These are phyloP conservation scores for Protobothrops flavoviridis DNA, from an alignment of 2,113 vertebrate species.

Conservation along the genomic window DNA sequence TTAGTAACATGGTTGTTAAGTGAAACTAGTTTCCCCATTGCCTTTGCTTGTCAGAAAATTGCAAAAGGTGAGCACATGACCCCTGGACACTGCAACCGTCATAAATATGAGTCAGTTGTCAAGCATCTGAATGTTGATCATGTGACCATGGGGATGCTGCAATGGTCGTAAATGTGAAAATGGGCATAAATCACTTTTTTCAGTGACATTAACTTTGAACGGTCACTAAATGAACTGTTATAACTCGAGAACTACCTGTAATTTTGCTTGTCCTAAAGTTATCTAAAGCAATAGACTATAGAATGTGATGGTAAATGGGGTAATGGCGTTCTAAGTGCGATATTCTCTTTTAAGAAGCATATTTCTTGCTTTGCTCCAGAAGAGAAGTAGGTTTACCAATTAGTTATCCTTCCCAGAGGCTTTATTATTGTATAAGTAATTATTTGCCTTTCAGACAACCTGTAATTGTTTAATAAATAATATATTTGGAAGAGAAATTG, in stretches of 20 bases:
- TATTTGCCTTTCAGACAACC: slow-evolving; percentile 25
- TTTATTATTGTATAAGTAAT: slow-evolving; percentile 19
- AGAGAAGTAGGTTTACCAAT: not conserved
- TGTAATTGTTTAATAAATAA: slow-evolving; percentile 37
- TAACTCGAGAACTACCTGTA: not conserved
- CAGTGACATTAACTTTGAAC: not conserved
- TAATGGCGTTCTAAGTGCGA: not conserved
- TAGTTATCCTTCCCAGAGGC: not conserved
- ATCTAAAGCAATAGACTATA: not conserved
- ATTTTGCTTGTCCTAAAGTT: not conserved
- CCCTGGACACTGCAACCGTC: not conserved
- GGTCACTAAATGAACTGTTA: not conserved
- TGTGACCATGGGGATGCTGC: not conserved
- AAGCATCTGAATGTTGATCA: not conserved
- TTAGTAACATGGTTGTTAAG: not conserved
- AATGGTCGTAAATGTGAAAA: not conserved
- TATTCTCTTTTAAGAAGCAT: not conserved
- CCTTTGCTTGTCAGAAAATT: not conserved
- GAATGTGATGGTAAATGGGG: not conserved
- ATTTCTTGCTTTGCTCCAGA: not conserved
- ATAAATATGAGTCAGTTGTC: not conserved
- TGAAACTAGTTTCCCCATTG: not conserved
- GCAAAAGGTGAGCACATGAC: not conserved
- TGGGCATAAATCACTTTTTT: not conserved
- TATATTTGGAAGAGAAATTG: slow-evolving; percentile 20